Conservation (phyloP, 2,113 vertebrate genomes). For the Lepisosteus osseus region DNA sequence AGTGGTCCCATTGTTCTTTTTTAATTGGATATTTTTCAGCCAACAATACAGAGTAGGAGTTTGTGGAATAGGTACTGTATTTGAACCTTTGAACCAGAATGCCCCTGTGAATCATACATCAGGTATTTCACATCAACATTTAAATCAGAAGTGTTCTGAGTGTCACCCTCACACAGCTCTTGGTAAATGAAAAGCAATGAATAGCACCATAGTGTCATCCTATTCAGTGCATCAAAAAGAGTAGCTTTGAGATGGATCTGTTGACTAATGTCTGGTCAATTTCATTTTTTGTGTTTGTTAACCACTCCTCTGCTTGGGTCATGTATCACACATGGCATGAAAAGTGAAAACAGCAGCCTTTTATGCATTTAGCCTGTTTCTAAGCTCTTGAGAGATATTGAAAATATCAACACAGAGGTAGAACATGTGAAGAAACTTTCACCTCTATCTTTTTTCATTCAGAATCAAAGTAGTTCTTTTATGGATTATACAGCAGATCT, state of each 20-base stretch:
- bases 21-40: constrained; percentile 23
- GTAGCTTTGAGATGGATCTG: background rate
- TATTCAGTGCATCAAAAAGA: constrained; percentile 15
- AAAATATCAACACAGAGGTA: no score
- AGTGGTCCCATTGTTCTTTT: constrained; percentile 13
- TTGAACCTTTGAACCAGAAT: constrained; percentile 13
- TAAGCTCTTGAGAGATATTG: background rate
- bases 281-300: background rate
- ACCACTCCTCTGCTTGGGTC: background rate
- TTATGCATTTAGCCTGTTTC: background rate
- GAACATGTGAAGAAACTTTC: background rate
- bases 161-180: constrained; percentile 23
- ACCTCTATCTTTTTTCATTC: background rate
- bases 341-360: background rate
- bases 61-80: constrained; percentile 7
- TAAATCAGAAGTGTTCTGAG: constrained; percentile 31
- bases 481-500: no score
- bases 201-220: constrained; percentile 29
- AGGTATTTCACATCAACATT: constrained; percentile 27
- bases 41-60: background rate
- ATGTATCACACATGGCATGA: background rate
- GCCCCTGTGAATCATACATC: constrained; percentile 30
- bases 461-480: background rate
- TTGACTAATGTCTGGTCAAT: background rate
- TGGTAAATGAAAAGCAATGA: constrained; percentile 37